Base-by-base conservation (phyloP, 2,113 vertebrate genomes). In the Zeus faber region DNA sequence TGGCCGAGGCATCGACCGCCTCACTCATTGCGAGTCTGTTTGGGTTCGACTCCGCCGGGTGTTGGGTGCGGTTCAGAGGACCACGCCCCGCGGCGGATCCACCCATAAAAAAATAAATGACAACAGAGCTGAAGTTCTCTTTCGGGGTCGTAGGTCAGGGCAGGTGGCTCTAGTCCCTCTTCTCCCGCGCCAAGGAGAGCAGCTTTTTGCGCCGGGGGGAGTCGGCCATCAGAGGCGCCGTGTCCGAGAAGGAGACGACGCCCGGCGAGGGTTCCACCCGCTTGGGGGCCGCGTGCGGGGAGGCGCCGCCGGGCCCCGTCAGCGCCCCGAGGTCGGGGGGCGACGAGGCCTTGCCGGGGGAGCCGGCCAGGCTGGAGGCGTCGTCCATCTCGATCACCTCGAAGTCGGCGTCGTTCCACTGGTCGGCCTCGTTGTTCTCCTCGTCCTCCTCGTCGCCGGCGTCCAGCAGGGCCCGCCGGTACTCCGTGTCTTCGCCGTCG, bases 371-470 rank as follows among this genome's bases (percentile, higher is more conserved):
- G 44, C 66, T 75, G 0, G 77, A 62, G 0, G 86, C 52, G n/a
- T 90, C 89, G 1, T 91, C 89, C 92, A 94, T 96, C 75, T 97
- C 93, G 13, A 93, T 89, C 0, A 93, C 86, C 80, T 96, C 93
- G 76, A 94, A 94, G 80, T 95, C 91, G 2, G 90, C 87, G 25
- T 93, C 89, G 0, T 94, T 95, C 91, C 90, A 92, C 52, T 84
- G 83, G 44, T 91, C 89, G 0, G 77, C 86, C 43, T 89, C 86
- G 0, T 77, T 72, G 22, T 88, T 82, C 3, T 35, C 48, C 5
- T 87, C 82, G 0, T 86, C 92, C 1, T 91, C 86, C 2, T 85
- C 82, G 0, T 84, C 78, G 0, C 76, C 75, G 0, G 90, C 81
- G 46, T 85, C 79, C 11, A 98, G 60, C 64, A 96, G 79, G 3